A percentile compares a stretch with the other conserved stretches of the same genome.
Conservation (phyloP, 1,140 invertebrate species). For the Brachionus plicatilis region DNA sequence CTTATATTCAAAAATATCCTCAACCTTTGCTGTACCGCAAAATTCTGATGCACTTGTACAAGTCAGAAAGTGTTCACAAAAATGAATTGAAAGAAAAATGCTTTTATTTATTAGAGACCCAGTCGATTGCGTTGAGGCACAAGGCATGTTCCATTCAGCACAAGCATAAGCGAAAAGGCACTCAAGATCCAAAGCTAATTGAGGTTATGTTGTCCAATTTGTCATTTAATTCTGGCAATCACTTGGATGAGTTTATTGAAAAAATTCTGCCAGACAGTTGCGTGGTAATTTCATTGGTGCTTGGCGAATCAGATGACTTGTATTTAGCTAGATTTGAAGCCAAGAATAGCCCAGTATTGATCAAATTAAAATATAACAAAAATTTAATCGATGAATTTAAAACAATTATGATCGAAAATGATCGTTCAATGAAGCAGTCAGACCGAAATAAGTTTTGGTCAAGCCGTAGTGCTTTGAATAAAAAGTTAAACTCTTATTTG, state of each 20-base stretch:
- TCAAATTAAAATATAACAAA: conserved; percentile 21
- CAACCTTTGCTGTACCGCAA: conserved; percentile 2
- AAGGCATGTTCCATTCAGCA: conserved; percentile 36
- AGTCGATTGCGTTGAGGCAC: conserved; percentile 28
- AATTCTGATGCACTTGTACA: conserved; percentile 10
- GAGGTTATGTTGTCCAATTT: background rate
- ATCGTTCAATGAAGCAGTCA: conserved; percentile 32
- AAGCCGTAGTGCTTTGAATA: conserved; percentile 5
- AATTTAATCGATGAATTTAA: conserved; percentile 27
- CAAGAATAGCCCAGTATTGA: background rate
- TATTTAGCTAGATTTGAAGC: conserved; percentile 11
- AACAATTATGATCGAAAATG: conserved; percentile 32
- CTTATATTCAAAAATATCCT: background rate
- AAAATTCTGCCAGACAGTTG: conserved; percentile 2
- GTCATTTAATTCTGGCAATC: background rate
- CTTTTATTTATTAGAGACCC: conserved; percentile 22
- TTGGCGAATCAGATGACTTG: background rate
- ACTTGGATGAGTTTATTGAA: conserved; percentile 24
- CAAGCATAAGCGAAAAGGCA: conserved; percentile 25
- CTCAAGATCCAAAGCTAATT: background rate
- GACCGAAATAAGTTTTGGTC: conserved; percentile 35
- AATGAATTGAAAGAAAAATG: conserved; percentile 35
- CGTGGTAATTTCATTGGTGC: background rate
- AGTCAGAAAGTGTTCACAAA: background rate
- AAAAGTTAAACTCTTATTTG: conserved; percentile 9